These are phyloP conservation scores for Ramazzottius varieornatus DNA, from an alignment of 2,888 invertebrate genomes.

Conservation along the genomic window DNA sequence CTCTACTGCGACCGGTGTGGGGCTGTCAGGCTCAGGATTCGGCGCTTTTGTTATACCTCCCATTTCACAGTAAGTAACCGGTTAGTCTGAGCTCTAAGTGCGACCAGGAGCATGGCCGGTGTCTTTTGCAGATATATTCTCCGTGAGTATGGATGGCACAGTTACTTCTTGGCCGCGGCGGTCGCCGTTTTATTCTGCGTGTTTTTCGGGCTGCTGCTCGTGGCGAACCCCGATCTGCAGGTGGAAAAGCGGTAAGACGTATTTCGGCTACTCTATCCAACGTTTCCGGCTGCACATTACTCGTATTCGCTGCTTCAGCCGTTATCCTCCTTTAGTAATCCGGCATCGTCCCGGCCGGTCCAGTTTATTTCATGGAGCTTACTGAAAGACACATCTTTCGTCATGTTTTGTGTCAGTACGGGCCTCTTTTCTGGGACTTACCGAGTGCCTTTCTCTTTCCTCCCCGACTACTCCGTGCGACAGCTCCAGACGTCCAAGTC, in stretches of 20 bases:
- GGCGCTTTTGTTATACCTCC: constrained; percentile 1
- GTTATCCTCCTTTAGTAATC: no score
- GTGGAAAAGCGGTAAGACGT: not conserved
- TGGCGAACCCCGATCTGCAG: not conserved
- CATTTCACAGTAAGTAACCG: not conserved
- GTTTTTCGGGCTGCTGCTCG: not conserved
- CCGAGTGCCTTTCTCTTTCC: not conserved
- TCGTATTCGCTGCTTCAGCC: no score
- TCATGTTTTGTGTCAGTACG: not conserved
- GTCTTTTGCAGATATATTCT: no score
- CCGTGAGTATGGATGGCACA: not conserved
- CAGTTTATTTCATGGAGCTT: not conserved
- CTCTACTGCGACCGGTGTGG: not conserved
- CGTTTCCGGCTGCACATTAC: not conserved
- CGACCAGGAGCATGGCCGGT: no score
- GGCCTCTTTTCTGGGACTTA: not conserved
- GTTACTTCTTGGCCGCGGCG: not conserved
- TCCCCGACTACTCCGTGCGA: not conserved
- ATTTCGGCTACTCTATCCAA: no score
- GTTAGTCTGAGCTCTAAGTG: no score
- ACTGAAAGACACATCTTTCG: not conserved
- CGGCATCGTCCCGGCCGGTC: not conserved
- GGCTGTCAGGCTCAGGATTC: not conserved
- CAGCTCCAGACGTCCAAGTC: not conserved
- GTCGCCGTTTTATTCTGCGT: not conserved